These are phyloP conservation scores for Hylaeus anthracinus DNA, from an alignment of 1,140 invertebrate species.

Conservation along the genomic window DNA sequence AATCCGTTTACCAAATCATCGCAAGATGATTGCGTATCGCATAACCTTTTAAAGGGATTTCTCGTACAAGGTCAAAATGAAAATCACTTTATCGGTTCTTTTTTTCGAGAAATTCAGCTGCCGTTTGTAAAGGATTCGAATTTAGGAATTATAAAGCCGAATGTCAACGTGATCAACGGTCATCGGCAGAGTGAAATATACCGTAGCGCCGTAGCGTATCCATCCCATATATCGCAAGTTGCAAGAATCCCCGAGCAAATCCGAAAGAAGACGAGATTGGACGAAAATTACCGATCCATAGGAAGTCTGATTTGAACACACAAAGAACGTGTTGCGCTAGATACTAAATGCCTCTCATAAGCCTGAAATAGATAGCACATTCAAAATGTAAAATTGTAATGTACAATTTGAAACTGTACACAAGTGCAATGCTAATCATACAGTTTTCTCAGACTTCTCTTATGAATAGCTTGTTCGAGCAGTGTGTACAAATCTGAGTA, in stretches of 20 bases:
- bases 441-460: too few species aligned
- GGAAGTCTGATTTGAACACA: neutral
- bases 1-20: slow-evolving; percentile 2
- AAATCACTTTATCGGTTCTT: neutral
- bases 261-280: slow-evolving; percentile 8
- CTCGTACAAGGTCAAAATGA: neutral
- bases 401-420: too few species aligned
- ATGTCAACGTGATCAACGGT: slow-evolving; percentile 40
- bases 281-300: slow-evolving; percentile 31
- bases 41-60: neutral
- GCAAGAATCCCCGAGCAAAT: neutral
- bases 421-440: too few species aligned
- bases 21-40: neutral
- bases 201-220: neutral
- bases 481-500: neutral
- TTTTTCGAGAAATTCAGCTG: neutral
- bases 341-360: neutral
- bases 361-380: too few species aligned
- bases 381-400: too few species aligned
- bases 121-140: slow-evolving; percentile 5
- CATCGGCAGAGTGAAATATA: slow-evolving; percentile 22
- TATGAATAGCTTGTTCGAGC: too few species aligned
- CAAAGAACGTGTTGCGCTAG: neutral
- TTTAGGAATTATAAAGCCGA: neutral
- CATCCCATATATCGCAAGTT: neutral